A percentile compares a stretch with the other conserved stretches of the same genome.
Conservation (phyloP, 2,888 invertebrate genomes). For the Eupithecia subfuscata region DNA sequence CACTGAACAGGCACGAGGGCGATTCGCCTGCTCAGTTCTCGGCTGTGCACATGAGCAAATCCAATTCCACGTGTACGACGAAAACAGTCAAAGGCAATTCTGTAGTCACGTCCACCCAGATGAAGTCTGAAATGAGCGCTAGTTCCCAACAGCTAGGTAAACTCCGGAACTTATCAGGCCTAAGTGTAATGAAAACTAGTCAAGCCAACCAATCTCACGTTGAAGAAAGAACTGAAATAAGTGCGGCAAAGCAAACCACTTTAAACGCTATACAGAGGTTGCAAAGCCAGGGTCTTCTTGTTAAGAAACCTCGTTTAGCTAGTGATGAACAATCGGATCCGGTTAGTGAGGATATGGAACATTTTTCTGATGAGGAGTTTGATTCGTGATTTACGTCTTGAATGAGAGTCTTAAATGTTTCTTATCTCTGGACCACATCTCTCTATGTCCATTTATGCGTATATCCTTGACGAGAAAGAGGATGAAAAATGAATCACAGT, state of each 20-base stretch:
- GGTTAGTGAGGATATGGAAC: conserved; percentile 53
- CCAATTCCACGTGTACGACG: conserved; percentile 63
- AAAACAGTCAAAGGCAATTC: conserved; percentile 67
- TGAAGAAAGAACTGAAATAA: conserved; percentile 66
- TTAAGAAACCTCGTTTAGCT: conserved; percentile 74
- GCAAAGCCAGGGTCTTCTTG: conserved; percentile 74
- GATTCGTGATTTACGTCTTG: conserved; percentile 40
- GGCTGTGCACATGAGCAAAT: conserved; percentile 61
- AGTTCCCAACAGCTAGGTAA: conserved; percentile 68
- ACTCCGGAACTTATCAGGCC: conserved; percentile 63
- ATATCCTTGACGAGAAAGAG: not conserved
- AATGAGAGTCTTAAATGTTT: not conserved
- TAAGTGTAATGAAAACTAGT: conserved; percentile 69
- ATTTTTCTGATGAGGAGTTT: conserved; percentile 53
- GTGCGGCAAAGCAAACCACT: conserved; percentile 62
- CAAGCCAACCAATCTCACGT: conserved; percentile 65
- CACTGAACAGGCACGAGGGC: conserved; percentile 47
- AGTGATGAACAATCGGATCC: conserved; percentile 59
- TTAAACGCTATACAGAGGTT: conserved; percentile 76
- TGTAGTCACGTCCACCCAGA: conserved; percentile 65
- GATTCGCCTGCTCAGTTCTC: conserved; percentile 57
- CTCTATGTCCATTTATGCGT: not conserved
- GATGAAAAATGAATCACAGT: not conserved
- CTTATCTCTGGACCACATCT: not conserved
- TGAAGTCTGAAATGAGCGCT: conserved; percentile 64